These are phyloP conservation scores for Rhinopomastus cyanomelas DNA, from an alignment of 2,113 vertebrate species.

Conservation along the genomic window DNA sequence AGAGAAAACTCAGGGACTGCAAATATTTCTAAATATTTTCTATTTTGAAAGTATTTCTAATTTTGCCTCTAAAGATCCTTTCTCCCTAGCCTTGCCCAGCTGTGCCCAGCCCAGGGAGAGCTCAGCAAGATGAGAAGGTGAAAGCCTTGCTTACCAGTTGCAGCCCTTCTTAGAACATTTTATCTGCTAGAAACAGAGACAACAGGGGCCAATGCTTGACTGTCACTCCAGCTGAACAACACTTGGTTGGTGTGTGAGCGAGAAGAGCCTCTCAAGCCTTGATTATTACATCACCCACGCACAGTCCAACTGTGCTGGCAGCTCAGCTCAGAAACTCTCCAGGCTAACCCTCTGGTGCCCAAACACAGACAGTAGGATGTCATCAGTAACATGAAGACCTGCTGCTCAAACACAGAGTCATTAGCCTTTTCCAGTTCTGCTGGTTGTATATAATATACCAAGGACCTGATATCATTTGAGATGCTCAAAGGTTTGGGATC, in stretches of 20 bases:
- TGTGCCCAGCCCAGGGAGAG: neutral
- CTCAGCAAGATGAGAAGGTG: neutral
- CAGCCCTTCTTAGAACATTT: neutral
- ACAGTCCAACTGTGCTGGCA: constrained; percentile 42
- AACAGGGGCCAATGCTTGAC: constrained; percentile 19
- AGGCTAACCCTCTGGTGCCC: constrained; percentile 21
- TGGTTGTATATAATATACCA: neutral
- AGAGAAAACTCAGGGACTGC: neutral
- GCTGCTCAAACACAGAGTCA: neutral
- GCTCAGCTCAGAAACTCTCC: constrained; percentile 20
- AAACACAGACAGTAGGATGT: constrained; percentile 42
- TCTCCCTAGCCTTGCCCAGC: neutral
- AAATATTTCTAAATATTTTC: too few species aligned
- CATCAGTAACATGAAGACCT: constrained; percentile 18
- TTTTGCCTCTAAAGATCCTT: neutral
- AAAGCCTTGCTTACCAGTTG: neutral
- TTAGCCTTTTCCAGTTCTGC: constrained; percentile 56
- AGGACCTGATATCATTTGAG: neutral
- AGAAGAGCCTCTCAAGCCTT: constrained; percentile 26
- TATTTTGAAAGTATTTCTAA: too few species aligned
- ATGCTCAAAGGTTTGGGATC: neutral
- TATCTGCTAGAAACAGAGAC: constrained; percentile 14
- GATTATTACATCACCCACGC: neutral
- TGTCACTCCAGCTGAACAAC: constrained; percentile 54
- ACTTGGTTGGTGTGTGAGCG: neutral